Evolutionary conservation across 37 sponge, comb jelly and placozoan species (phyloP).

Genomic region (Mnemiopsis leidyi): DNA sequence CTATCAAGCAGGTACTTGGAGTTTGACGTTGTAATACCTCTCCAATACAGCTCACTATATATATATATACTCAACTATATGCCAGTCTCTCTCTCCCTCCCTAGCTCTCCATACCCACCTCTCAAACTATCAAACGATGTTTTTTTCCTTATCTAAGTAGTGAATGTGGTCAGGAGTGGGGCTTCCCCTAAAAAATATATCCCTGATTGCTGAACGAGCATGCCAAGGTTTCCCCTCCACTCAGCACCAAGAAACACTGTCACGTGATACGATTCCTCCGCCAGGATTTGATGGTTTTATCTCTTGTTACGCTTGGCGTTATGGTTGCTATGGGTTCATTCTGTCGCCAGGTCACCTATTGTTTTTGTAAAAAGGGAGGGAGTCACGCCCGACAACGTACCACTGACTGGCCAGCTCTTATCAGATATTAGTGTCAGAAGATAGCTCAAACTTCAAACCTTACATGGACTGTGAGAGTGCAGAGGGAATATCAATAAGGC

Average conservation of each 20-base stretch:
- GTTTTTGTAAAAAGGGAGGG: neutral
- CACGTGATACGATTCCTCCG: neutral
- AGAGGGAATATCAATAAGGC: neutral
- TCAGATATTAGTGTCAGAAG: neutral
- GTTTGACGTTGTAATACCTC: neutral
- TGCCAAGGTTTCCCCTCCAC: neutral
- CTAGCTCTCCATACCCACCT: neutral
- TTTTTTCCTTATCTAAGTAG: neutral
- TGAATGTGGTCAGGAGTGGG: neutral
- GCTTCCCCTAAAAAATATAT: neutral
- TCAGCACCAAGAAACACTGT: neutral
- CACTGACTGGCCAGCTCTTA: neutral
- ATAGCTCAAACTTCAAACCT: neutral
- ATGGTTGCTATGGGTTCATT: neutral
- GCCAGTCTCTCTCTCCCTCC: too few species aligned
- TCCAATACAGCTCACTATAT: too few species aligned
- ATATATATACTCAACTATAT: neutral
- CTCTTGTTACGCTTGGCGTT: neutral
- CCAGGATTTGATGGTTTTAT: neutral
- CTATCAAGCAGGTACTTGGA: neutral
- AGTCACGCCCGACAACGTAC: neutral
- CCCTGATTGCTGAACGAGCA: neutral
- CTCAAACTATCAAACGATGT: neutral
- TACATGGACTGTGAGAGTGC: neutral
- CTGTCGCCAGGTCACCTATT: neutral